Evolutionary conservation across 2,113 vertebrate genomes (phyloP), one percentile per base, ranked within the genome.

Genomic region (Misgurnus mizolepis): DNA sequence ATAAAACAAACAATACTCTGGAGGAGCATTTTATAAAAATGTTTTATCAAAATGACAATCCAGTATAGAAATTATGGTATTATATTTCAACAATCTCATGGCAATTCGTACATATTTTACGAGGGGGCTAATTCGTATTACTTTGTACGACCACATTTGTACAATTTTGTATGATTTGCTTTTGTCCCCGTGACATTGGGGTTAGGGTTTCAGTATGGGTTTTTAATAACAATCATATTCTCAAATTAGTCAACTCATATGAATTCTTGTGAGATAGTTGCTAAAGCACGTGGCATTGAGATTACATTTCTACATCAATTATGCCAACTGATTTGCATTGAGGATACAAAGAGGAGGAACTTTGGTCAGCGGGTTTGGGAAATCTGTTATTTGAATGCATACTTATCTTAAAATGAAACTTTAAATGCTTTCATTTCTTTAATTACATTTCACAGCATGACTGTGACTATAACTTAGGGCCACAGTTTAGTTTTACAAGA

Each of bases 1-100:
- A 56, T 56, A 6, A 6, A 47, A 47, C 3, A 47, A 47, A 7
- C 2, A 10, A 47, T 73, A 4, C 40, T 60, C 40, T 22, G 34
- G 56, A 79, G 55, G 45, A 69, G 53, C 50, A 49, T 34, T 67
- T 69, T 73, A 15, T 34, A 34, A 34, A 34, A 34, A 10, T 45
- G 17, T 40, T 7, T 74, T 74, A 45, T 74, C 55, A 47, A 61
- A 74, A 74, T 47, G 55, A 61, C 71, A 15, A 74, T 61, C 71
- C 27, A 61, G 17, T 61, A 41, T 61, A 74, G 7, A 7, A 17
- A 74, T 74, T 41, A 47, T 74, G 71, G 40, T 10, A 74, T 74
- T 61, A 61, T 43, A 47, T 10, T 34, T 34, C 27, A 34, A 34
- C 27, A 34, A 34, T 34, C 27, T 34, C 27, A 34, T 34, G 27